Evolutionary conservation across 2,888 invertebrate genomes (phyloP).

Genomic region (Cotesia congregata): DNA sequence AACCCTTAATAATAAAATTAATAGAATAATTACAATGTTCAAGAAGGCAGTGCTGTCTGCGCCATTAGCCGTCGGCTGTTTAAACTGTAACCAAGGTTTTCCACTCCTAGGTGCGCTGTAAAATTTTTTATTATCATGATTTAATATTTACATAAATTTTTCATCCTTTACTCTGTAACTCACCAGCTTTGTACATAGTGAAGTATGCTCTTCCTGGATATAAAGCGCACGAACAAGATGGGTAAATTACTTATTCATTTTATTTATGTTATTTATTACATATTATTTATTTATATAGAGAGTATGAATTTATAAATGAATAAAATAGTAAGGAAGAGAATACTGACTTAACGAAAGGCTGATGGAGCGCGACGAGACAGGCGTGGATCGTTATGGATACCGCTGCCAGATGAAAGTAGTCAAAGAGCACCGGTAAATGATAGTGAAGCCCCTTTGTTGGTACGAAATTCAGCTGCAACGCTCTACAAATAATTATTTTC

Average conservation of each 20-base stretch:
- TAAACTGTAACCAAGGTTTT: constrained; percentile 82
- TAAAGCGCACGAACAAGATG: constrained; percentile 10
- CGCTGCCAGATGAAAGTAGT: constrained; percentile 95
- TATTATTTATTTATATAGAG: too few relatives aligned
- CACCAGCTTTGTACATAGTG: constrained; percentile 90
- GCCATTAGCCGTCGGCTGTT: constrained; percentile 66
- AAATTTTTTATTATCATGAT: neutral
- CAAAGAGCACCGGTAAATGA: constrained; percentile 94
- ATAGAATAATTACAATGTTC: constrained; percentile 68
- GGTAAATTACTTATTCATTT: neutral
- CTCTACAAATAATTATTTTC: constrained; percentile 75
- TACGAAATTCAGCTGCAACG: constrained; percentile 88
- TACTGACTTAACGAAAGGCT: constrained; percentile 91
- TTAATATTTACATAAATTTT: too few relatives aligned
- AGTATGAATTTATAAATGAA: constrained; percentile 2
- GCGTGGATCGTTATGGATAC: constrained; percentile 93
- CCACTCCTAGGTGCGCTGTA: constrained; percentile 81
- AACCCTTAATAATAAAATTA: neutral
- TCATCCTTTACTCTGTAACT: constrained; percentile 67
- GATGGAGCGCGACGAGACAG: constrained; percentile 91
- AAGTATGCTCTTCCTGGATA: constrained; percentile 83
- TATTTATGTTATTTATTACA: neutral
- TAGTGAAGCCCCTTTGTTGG: constrained; percentile 91
- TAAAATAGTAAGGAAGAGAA: constrained; percentile 26
- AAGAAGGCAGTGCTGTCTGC: constrained; percentile 75